Evolutionary conservation across 2,888 invertebrate species (phyloP), one percentile per base, ranked within the genome.

Genomic region (Cataglyphis altisquamis): DNA sequence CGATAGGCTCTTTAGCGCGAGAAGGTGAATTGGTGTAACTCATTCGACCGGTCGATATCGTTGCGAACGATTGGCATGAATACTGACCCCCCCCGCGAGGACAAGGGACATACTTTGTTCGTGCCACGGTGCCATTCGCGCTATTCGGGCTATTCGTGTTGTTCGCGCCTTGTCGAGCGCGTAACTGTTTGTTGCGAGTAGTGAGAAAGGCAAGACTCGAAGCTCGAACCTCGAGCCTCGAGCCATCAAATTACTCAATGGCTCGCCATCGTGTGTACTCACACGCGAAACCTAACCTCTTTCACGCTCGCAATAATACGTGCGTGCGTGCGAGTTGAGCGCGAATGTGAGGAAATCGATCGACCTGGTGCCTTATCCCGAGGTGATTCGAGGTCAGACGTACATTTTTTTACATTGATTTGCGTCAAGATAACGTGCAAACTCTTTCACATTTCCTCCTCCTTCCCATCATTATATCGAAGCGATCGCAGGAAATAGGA

Each of bases 311-410:
- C 36, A 25, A 29, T 21, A 21, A 25, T 67, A 15, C 67, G 67
- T 55, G 57, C 67, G 48, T 55, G 57, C 55, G 70, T 25, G 39
- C 72, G 39, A 72, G 21, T 57, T 39, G 64, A 62, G 41, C 41
- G 73, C 75, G 75, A 52, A 25, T 52, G 66, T 36, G 66, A 55
- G 39, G 55, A 55, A 52, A 77, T 77, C 77, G 67, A 77, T 68
- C 68, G 68, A 68, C 39, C 68, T 25, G 68, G 25, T 48, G 52
- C 25, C 29, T 52, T 39, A 67, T 39, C 39, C 25, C 39, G 75
- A 52, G 25, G 12, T 36, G 36, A 77, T 39, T 52, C 41, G 41
- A 41, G 12, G 12, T 2, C 39, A 3, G 41, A 41, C 68, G 55
- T 29, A 68, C n/a, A 29, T 55, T 39, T 36, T 52, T 55, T 21